Conservation (phyloP, 35 echinoderm and acorn worm genomes). For the Ophioderma brevispina region DNA sequence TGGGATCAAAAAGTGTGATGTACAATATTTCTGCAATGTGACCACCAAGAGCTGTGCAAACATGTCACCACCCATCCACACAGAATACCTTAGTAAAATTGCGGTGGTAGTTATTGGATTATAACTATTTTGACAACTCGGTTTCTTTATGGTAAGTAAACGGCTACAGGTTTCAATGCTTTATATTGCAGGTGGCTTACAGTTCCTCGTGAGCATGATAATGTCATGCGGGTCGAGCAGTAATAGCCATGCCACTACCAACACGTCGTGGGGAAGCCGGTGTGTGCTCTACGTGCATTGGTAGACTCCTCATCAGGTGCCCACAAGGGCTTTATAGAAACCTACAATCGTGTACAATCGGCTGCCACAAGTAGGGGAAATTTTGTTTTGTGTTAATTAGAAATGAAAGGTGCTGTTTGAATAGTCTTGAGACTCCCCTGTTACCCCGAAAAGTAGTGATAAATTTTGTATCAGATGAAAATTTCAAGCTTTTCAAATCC, state of each 20-base stretch:
- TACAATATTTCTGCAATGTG: too few species aligned
- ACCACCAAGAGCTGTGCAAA: too few species aligned
- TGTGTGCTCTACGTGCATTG: background rate
- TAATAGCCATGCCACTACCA: background rate
- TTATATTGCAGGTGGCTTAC: too few species aligned
- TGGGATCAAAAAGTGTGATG: too few species aligned
- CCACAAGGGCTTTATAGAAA: background rate
- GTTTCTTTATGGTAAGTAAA: too few species aligned
- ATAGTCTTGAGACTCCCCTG: background rate
- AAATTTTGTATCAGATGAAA: background rate
- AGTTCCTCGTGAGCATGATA: background rate
- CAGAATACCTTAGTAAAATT: too few species aligned
- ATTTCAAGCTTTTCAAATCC: too few species aligned
- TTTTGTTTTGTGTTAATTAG: background rate
- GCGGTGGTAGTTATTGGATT: too few species aligned
- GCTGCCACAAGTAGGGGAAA: background rate
- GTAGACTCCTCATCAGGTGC: background rate
- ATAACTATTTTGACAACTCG: too few species aligned
- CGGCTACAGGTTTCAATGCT: too few species aligned
- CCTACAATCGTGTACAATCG: background rate
- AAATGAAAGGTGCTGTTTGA: background rate
- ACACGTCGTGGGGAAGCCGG: background rate
- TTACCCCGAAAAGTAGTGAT: background rate
- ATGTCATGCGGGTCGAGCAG: background rate
- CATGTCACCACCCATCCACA: too few species aligned